Conservation (phyloP, 2,888 invertebrate genomes). For the Mactromeris polynyma region DNA sequence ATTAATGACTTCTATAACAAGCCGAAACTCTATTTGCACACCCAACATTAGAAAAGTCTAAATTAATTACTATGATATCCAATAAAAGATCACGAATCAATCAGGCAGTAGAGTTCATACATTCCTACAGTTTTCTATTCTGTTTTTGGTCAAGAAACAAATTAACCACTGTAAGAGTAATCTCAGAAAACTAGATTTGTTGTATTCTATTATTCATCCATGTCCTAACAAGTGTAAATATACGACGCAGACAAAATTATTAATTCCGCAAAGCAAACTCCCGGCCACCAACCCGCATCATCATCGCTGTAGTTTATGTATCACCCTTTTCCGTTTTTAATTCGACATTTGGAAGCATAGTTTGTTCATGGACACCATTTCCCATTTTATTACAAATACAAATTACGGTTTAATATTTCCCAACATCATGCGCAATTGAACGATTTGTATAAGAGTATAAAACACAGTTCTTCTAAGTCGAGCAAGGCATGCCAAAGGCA, state of each 20-base stretch:
- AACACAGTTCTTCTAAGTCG: no score
- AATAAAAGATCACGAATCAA: conserved; percentile 62
- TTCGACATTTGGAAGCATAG: neutral
- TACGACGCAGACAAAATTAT: conserved; percentile 23
- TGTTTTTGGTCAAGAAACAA: conserved; percentile 40
- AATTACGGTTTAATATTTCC: neutral
- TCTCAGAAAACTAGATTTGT: conserved; percentile 9
- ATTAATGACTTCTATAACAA: conserved; percentile 60
- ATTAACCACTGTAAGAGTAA: conserved; percentile 14
- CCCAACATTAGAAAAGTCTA: conserved; percentile 65
- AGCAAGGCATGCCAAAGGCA: no score
- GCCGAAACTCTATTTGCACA: conserved; percentile 65
- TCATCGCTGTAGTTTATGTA: neutral
- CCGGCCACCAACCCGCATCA: neutral
- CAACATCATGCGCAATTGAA: no score
- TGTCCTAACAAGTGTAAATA: conserved; percentile 17
- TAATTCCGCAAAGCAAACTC: conserved; percentile 13
- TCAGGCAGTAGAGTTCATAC: conserved; percentile 46
- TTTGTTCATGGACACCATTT: neutral
- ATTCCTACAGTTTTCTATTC: conserved; percentile 37
- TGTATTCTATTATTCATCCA: conserved; percentile 5
- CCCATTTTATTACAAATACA: neutral
- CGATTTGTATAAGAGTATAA: no score
- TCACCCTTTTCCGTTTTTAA: neutral
- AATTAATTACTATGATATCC: conserved; percentile 68